Base-by-base conservation (phyloP, 92 coral and sea anemone species). In the Porites lobata region DNA sequence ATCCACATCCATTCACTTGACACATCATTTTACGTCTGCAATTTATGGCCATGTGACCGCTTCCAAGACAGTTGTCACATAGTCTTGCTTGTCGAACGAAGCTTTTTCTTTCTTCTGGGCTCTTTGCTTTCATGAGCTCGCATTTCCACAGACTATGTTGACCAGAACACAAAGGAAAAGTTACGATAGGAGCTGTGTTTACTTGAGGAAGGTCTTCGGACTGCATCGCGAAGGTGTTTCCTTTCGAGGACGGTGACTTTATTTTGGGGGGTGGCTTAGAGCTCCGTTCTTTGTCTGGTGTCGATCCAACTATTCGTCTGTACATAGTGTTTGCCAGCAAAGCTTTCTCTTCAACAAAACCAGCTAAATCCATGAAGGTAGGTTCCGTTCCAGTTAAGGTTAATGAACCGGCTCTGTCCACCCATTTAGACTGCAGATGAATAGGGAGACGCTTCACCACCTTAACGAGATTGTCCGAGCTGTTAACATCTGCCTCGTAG, bases 341-440 rank as follows among this genome's bases (percentile, higher is more conserved):
- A 18, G 89, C 88, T 78, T 76, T 82, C 50, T 81, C 91, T 74
- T 86, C 77, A 9, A 87, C 75, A 66, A 91, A 87, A 57, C 70
- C 43, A 3, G 89, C 62, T 8, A 86, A 72, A 12, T 87, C 18
- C 24, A 10, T 4, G 66, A 87, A 91, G 63, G 57, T 82, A 3
- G 92, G 89, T 17, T 83, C 80, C 1, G 19, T 66, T 2, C 94
- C 86, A 9, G 69, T 70, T 0, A 81, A 56, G 70, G 59, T 82
- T 17, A 85, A 67, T 2, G 70, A 18, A 24, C 86, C 86, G 12
- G 93, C 89, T 70, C 50, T 79, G 1, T 84, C 72, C 0, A 80
- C 88, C 89, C 89, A 89, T 43, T 77, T 75, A 11, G 73, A 26
- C 67, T 76, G 88, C 47, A 89, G 20, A 29, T 78, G 84, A 3